A percentile compares a stretch with the other conserved stretches of the same genome.
Evolutionary conservation across 2,797 vertebrate species (phyloP).

Genomic region (Sebastes taczanowskii): DNA sequence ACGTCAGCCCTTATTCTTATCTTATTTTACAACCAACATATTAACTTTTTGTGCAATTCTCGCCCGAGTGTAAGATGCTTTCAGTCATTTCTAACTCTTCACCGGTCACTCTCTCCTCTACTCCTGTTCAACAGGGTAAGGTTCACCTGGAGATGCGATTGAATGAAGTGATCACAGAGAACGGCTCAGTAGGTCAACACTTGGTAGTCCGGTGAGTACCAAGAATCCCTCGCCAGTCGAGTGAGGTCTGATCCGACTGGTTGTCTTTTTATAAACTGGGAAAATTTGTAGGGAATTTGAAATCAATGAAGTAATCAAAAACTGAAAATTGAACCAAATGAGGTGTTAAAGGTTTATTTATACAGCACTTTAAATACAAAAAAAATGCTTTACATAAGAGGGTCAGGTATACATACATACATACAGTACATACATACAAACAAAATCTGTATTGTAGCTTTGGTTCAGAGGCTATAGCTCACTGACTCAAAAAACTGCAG

Average conservation of each 20-base stretch:
- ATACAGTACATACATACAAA: not conserved
- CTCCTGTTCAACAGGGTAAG: constrained; percentile 87
- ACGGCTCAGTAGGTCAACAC: constrained; percentile 91
- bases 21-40: constrained; percentile 1
- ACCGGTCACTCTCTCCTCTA: constrained; percentile 6
- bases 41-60: not conserved
- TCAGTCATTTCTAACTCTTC: constrained; percentile 25
- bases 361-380: not conserved
- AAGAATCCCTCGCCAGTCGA: not conserved
- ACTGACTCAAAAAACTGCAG: not conserved
- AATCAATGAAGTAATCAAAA: not conserved
- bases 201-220: constrained; percentile 94
- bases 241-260: not conserved
- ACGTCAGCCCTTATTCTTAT: not conserved
- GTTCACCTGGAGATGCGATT: constrained; percentile 97
- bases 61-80: not conserved
- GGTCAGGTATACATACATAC: not conserved
- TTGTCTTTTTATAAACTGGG: constrained; percentile 1
- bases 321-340: not conserved
- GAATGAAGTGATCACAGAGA: constrained; percentile 97
- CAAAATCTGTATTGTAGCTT: not conserved
- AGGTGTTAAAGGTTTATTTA: not conserved
- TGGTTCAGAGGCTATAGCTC: not conserved
- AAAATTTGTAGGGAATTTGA: not conserved
- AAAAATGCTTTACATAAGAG: not conserved